These are phyloP conservation scores for Brachirus orientalis DNA, from an alignment of 2,113 vertebrate genomes.

Conservation along the genomic window DNA sequence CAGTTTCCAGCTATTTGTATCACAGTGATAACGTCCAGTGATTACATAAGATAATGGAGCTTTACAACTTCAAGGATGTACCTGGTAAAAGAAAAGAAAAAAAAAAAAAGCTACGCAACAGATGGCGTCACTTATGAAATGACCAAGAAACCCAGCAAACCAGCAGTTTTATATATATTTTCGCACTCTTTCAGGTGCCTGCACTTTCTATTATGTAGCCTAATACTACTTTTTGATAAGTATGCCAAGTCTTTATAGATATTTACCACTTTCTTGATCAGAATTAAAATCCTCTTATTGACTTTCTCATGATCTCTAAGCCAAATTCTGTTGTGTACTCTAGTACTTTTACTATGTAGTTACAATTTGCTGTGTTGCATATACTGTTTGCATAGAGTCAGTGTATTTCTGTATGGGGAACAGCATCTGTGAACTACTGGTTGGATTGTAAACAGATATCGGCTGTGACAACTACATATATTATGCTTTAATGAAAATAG, in stretches of 20 bases:
- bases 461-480: conserved; percentile 46
- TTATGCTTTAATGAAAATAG: conserved; percentile 61
- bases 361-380: conserved; percentile 23
- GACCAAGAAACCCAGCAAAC: conserved; percentile 65
- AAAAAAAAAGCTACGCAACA: conserved; percentile 15
- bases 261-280: conserved; percentile 36
- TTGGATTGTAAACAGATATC: conserved; percentile 51
- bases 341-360: conserved; percentile 53
- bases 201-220: conserved; percentile 77
- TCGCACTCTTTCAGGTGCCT: conserved; percentile 68
- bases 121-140: conserved; percentile 26
- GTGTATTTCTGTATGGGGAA: conserved; percentile 40
- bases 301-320: conserved; percentile 36
- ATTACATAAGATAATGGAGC: neutral
- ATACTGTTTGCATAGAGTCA: conserved; percentile 17
- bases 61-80: no score
- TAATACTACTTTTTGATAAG: conserved; percentile 49
- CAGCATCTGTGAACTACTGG: conserved; percentile 45
- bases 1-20: no score
- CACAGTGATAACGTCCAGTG: conserved; percentile 16
- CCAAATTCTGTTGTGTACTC: conserved; percentile 25
- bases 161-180: conserved; percentile 61
- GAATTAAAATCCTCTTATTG: conserved; percentile 34
- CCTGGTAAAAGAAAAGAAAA: no score
- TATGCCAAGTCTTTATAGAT: conserved; percentile 40